Conservation (phyloP, 2,797 vertebrate genomes). For the Loriculus beryllinus region DNA sequence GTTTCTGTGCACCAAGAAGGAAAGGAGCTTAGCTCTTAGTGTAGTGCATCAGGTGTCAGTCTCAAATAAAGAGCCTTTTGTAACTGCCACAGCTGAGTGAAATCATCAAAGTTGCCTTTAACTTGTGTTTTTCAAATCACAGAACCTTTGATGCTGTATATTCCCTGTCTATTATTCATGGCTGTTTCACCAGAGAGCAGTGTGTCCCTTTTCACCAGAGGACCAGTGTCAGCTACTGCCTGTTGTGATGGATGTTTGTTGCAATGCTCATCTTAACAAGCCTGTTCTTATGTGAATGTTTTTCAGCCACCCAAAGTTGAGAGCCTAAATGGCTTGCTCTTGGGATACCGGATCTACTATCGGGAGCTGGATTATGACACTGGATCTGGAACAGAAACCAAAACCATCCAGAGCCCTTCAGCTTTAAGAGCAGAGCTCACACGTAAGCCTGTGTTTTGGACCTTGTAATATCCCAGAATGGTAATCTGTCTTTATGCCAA, state of each 20-base stretch:
- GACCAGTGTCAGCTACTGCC: neutral
- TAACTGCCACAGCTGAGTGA: neutral
- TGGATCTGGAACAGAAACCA: slow-evolving; percentile 63
- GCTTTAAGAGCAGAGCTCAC: slow-evolving; percentile 78
- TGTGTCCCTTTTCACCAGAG: neutral
- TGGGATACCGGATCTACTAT: slow-evolving; percentile 93
- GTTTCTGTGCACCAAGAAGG: neutral
- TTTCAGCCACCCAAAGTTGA: slow-evolving; percentile 84
- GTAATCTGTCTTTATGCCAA: fast-evolving
- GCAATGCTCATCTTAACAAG: neutral
- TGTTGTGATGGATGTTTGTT: neutral
- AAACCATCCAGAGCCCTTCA: slow-evolving; percentile 72
- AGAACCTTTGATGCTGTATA: fast-evolving
- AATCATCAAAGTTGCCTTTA: neutral
- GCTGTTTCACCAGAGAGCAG: neutral
- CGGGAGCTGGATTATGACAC: slow-evolving; percentile 82
- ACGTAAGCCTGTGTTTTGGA: slow-evolving; percentile 66
- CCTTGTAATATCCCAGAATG: neutral
- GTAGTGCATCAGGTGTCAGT: neutral
- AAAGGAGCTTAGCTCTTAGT: neutral
- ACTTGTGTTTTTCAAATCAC: neutral
- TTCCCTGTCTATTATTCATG: neutral
- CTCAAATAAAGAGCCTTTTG: neutral
- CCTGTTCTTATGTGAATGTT: neutral
- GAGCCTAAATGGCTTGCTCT: slow-evolving; percentile 86